Conservation (phyloP, 2,888 invertebrate genomes). For the Parnassius apollo region DNA sequence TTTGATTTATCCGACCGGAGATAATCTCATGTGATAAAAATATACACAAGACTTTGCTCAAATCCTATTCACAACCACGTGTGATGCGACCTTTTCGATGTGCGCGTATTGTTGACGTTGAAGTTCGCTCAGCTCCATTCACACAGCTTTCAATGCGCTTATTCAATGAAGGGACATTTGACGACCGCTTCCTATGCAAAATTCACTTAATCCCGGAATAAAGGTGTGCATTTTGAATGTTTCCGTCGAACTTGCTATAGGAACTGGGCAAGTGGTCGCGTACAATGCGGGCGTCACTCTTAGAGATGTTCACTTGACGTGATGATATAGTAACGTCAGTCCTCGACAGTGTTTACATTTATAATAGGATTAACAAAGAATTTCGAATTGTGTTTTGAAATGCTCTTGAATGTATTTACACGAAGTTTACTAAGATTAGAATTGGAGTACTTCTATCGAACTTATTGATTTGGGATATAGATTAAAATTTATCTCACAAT, state of each 20-base stretch:
- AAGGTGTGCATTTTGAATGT: conserved; percentile 64
- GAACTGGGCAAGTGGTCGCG: conserved; percentile 42
- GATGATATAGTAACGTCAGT: conserved; percentile 51
- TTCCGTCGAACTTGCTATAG: conserved; percentile 58
- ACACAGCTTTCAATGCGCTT: conserved; percentile 46
- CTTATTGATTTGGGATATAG: neutral
- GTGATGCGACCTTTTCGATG: conserved; percentile 63
- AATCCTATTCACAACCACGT: conserved; percentile 70
- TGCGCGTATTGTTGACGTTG: conserved; percentile 53
- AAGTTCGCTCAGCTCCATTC: conserved; percentile 57
- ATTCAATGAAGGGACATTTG: conserved; percentile 63
- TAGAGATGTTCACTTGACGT: conserved; percentile 70
- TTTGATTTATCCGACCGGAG: conserved; percentile 43
- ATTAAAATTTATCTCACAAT: neutral
- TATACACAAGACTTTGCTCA: conserved; percentile 59
- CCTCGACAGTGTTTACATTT: conserved; percentile 60
- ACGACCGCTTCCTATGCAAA: conserved; percentile 78
- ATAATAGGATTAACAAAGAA: conserved; percentile 73
- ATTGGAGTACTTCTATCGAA: conserved; percentile 7
- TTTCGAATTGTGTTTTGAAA: conserved; percentile 43
- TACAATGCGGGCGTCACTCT: conserved; percentile 28
- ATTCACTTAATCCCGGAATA: conserved; percentile 76
- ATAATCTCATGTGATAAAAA: conserved; percentile 60
- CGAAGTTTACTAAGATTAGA: conserved; percentile 11
- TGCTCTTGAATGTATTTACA: conserved; percentile 20